Conservation (phyloP, 2,113 vertebrate species). For the Crotalus horridus region DNA sequence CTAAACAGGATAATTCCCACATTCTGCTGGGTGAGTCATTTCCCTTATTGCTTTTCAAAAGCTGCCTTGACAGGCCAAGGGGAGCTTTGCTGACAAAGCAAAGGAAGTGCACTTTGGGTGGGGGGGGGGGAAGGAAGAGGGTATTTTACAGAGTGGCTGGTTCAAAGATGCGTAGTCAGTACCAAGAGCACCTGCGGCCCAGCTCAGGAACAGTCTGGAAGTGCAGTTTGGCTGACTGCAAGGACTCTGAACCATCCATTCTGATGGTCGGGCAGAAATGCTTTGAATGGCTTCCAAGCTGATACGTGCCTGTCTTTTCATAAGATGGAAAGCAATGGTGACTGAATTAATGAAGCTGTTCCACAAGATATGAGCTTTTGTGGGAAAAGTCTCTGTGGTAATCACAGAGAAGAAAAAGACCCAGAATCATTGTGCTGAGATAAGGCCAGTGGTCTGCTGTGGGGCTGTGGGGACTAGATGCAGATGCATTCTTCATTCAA, state of each 20-base stretch:
- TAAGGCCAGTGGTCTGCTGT: not conserved
- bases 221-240: not conserved
- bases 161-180: conserved; percentile 43
- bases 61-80: conserved; percentile 55
- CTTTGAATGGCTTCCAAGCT: conserved; percentile 24
- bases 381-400: conserved; percentile 18
- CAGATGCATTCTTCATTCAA: conserved; percentile 33
- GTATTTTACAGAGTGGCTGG: conserved; percentile 52
- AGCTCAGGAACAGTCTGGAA: conserved; percentile 33
- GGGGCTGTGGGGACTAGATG: conserved; percentile 41
- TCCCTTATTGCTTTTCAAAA: conserved; percentile 63
- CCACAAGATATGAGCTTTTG: conserved; percentile 22
- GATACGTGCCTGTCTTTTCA: conserved; percentile 28
- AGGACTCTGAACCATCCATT: conserved; percentile 35
- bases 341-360: conserved; percentile 62
- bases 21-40: conserved; percentile 70
- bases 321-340: conserved; percentile 34
- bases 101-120: conserved; percentile 55
- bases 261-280: conserved; percentile 14
- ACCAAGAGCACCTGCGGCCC: conserved; percentile 69
- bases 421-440: conserved; percentile 11
- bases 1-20: conserved; percentile 68
- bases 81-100: conserved; percentile 59
- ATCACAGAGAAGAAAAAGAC: not conserved
- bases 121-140: not conserved